Conservation (phyloP, 2,113 vertebrate species). For the Callochromis pleurospilus region DNA sequence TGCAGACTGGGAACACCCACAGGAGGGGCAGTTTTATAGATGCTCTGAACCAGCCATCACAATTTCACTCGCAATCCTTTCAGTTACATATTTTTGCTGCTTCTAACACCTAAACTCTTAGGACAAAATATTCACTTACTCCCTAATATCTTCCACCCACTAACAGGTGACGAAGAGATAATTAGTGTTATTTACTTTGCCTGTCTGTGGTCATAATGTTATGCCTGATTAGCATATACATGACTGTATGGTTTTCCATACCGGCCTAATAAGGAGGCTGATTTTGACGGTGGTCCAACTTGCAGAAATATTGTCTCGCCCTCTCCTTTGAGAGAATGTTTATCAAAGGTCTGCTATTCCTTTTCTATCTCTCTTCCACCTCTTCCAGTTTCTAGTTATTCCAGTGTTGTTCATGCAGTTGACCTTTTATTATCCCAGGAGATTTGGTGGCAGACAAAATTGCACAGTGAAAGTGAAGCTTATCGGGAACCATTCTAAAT, state of each 20-base stretch:
- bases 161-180: background rate
- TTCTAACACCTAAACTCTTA: background rate
- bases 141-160: background rate
- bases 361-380: background rate
- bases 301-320: background rate
- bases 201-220: background rate
- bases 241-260: background rate
- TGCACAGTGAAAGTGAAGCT: background rate
- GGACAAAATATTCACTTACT: background rate
- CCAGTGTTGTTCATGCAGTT: background rate
- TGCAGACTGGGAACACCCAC: background rate
- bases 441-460: background rate
- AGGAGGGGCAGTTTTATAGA: background rate
- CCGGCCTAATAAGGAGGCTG: background rate
- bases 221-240: background rate
- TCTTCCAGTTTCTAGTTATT: background rate
- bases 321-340: background rate
- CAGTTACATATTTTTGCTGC: background rate
- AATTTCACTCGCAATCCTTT: background rate
- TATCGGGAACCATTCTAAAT: background rate
- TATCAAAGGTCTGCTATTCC: background rate
- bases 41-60: background rate
- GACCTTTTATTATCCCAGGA: background rate
- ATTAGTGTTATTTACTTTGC: background rate
- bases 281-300: background rate